Evolutionary conservation across 2,113 vertebrate genomes (phyloP).

Genomic region (Numida meleagris): DNA sequence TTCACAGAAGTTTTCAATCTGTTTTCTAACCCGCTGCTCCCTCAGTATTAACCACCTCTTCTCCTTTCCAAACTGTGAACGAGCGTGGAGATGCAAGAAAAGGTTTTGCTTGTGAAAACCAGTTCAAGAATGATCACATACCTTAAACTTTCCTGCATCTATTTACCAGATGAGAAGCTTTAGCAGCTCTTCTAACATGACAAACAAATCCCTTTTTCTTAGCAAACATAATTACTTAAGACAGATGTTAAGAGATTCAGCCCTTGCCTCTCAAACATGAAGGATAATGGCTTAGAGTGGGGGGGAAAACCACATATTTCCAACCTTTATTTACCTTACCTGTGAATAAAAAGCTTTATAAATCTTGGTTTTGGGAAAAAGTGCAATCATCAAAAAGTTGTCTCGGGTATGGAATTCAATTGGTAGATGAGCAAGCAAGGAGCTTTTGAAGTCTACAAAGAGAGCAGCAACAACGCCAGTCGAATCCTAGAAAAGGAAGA

Average conservation of each 20-base stretch:
- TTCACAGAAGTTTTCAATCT: neutral
- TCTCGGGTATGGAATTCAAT: constrained; percentile 83
- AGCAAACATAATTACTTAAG: neutral
- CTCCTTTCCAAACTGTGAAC: neutral
- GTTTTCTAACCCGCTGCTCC: neutral
- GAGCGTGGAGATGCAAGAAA: neutral
- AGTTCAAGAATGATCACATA: neutral
- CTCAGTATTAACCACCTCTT: neutral
- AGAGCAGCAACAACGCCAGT: constrained; percentile 82
- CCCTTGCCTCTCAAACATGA: neutral
- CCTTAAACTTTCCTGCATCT: neutral
- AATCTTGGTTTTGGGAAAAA: constrained; percentile 89
- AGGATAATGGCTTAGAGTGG: neutral
- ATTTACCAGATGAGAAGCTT: neutral
- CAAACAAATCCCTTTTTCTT: neutral
- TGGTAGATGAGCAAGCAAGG: constrained; percentile 86
- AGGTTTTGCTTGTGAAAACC: neutral
- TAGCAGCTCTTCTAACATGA: neutral
- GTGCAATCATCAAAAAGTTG: constrained; percentile 84
- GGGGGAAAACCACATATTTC: neutral
- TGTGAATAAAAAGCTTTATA: constrained; percentile 90
- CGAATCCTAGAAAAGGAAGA: constrained; percentile 81
- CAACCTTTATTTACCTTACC: constrained; percentile 70
- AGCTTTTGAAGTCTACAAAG: constrained; percentile 84
- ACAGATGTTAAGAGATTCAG: neutral